These are phyloP conservation scores for Neofelis nebulosa DNA, from an alignment of 2,113 vertebrate genomes.

Conservation along the genomic window DNA sequence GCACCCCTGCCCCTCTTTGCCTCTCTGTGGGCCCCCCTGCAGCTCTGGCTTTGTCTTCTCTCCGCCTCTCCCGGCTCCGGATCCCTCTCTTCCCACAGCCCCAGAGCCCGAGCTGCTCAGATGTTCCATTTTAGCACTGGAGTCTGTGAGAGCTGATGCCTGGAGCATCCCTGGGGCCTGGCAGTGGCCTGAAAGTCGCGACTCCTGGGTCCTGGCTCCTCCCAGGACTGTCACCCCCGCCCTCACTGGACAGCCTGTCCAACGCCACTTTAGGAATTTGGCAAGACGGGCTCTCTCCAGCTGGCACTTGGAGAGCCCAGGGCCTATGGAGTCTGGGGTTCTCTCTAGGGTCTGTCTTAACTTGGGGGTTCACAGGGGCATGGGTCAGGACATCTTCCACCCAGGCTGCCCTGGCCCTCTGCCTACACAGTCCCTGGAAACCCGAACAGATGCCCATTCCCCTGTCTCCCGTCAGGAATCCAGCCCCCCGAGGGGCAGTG, in stretches of 20 bases:
- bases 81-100: background rate
- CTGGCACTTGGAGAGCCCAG: background rate
- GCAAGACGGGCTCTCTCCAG: background rate
- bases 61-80: background rate
- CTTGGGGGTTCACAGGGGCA: background rate
- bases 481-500: background rate
- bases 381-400: background rate
- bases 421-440: slow-evolving; percentile 4
- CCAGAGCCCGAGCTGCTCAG: background rate
- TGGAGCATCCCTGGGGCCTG: background rate
- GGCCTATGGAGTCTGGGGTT: background rate
- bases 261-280: background rate
- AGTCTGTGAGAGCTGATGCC: background rate
- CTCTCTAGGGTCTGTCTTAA: background rate
- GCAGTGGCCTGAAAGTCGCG: background rate
- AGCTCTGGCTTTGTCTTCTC: background rate
- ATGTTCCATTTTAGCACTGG: background rate
- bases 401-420: background rate
- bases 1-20: background rate
- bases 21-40: background rate
- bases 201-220: background rate
- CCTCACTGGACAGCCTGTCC: background rate
- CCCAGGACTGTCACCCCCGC: too few species aligned
- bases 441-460: background rate
- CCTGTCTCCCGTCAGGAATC: background rate